Percentiles rank a stretch among this genome's conserved stretches.
Conservation (phyloP, 2,113 vertebrate species). For the Pica pica region DNA sequence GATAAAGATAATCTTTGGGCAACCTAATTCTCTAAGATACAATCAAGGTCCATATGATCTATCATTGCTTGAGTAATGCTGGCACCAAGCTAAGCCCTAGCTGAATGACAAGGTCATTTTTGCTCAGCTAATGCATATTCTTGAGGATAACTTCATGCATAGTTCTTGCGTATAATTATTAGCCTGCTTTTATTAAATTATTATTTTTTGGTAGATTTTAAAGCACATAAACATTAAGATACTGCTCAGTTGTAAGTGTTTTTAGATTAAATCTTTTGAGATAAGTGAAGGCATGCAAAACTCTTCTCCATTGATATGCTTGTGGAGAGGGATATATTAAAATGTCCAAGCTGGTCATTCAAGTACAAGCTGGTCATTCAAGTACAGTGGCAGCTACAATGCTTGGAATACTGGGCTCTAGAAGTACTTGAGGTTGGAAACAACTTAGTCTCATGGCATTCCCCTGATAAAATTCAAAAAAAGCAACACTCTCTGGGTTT, state of each 20-base stretch:
- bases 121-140: neutral
- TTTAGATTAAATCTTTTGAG: neutral
- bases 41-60: neutral
- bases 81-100: neutral
- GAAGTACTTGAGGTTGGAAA: neutral
- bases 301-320: neutral
- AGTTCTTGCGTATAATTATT: neutral
- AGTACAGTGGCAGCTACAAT: neutral
- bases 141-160: neutral
- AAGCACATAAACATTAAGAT: neutral
- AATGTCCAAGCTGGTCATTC: neutral
- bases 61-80: neutral
- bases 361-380: neutral
- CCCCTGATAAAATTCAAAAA: neutral
- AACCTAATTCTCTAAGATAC: slow-evolving; percentile 3
- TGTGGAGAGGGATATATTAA: neutral
- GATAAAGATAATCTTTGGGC: neutral
- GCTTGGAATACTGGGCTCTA: neutral
- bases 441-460: neutral
- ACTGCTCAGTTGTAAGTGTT: neutral
- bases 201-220: neutral
- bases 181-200: neutral
- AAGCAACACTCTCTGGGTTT: neutral
- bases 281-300: neutral
- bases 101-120: neutral